Conservation (phyloP, 1,140 invertebrate genomes). For the Tetranychus cinnabarinus region DNA sequence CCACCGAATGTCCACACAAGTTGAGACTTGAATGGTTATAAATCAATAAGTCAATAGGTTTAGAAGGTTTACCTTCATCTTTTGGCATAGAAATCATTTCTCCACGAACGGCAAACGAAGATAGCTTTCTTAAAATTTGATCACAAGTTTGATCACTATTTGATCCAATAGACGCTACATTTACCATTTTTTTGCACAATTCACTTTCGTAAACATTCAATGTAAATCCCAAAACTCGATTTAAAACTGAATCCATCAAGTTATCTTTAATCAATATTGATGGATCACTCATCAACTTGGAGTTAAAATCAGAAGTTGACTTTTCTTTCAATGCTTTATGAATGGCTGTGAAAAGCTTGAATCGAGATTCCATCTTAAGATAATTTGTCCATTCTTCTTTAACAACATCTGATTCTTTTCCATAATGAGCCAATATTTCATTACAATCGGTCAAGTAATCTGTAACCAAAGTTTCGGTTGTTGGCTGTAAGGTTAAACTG, state of each 20-base stretch:
- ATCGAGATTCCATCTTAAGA: too few relatives aligned
- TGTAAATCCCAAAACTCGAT: too few relatives aligned
- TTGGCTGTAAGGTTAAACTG: not conserved
- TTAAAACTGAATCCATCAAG: too few relatives aligned
- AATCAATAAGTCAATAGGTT: not conserved
- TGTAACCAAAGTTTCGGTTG: not conserved
- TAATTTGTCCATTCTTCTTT: too few relatives aligned
- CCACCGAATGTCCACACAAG: not conserved
- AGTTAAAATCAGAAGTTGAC: too few relatives aligned
- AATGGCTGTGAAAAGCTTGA: too few relatives aligned
- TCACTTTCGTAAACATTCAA: not conserved
- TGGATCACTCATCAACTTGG: too few relatives aligned
- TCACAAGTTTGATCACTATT: not conserved
- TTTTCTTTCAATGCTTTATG: too few relatives aligned
- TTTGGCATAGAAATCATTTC: not conserved
- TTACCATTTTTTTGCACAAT: not conserved
- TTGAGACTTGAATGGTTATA: not conserved
- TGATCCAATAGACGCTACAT: not conserved
- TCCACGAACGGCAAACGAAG: not conserved
- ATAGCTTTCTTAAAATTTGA: not conserved
- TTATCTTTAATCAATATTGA: too few relatives aligned
- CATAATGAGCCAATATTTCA: too few relatives aligned
- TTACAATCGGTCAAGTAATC: not conserved
- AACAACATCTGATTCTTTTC: too few relatives aligned
- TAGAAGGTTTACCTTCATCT: not conserved